Evolutionary conservation across 2,888 invertebrate genomes (phyloP), one percentile per base, ranked within the genome.

Genomic region (Nemotelus nigrinus): DNA sequence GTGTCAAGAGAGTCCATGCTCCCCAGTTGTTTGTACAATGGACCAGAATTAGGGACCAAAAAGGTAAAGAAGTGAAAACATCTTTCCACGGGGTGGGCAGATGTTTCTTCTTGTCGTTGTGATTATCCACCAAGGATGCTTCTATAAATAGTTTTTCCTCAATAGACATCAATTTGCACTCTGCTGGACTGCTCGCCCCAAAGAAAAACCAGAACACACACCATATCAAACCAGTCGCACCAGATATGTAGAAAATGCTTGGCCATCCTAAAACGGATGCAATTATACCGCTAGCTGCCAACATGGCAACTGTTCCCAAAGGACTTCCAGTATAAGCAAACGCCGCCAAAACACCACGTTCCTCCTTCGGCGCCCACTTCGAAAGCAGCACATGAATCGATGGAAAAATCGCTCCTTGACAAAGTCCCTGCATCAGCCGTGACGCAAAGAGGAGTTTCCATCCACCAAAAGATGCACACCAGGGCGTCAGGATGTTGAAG

Each of bases 1-100:
- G 93, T 0, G 95, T 94, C 1, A 95, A 88, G 44, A 96, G 87
- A 45, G 94, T 94, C 93, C 94, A 95, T 86, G 93, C 95, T 45
- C 95, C 95, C 90, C 94, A 93, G 82, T 87, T 87, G 80, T 95
- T 93, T 0, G 93, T 91, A 80, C 92, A 90, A 83, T 95, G 95
- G 0, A 92, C 91, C 2, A 93, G 83, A 2, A 94, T 84, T 3
- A 95, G 88, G 0, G 94, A 91, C 91, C 93, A 92, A 83, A 96
- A 92, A 0, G 96, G 94, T 45, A 92, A 83, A 0, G 94, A 95
- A 0, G 92, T 93, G 68, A 92, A 87, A 79, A 96, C 94, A 4
- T 90, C 88, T 74, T 86, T 86, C 95, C 95, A 96, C 0, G 96
- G 96, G 0, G 93, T 93, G 25, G 80, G 79, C 47, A 82, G 81